Percentiles rank a stretch among this genome's conserved stretches.
Conservation (phyloP, 2,888 invertebrate genomes). For the Nemotelus nigrinus region DNA sequence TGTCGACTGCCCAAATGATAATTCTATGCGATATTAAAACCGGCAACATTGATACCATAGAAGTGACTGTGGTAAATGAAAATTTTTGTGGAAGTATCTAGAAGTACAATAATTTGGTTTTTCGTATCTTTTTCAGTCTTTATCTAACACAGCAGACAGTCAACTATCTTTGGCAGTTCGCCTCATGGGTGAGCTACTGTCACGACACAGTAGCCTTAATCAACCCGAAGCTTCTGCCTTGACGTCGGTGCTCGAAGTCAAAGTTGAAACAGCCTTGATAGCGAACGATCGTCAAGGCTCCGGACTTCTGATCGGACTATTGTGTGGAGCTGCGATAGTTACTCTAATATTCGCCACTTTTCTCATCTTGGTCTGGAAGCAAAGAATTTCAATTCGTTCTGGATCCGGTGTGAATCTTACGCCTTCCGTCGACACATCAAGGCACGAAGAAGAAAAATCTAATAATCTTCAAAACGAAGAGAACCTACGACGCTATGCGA, state of each 20-base stretch:
- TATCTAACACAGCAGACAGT: conserved; percentile 65
- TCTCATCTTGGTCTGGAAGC: conserved; percentile 69
- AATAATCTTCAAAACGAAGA: conserved; percentile 93
- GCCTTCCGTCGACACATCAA: conserved; percentile 70
- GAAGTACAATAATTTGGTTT: not conserved
- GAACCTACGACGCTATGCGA: conserved; percentile 83
- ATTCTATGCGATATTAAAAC: conserved; percentile 86
- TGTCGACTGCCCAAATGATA: conserved; percentile 73
- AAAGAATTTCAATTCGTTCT: conserved; percentile 67
- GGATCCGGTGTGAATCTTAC: conserved; percentile 68
- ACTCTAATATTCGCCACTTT: conserved; percentile 65
- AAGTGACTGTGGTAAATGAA: conserved; percentile 80
- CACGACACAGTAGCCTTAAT: conserved; percentile 64
- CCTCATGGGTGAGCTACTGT: conserved; percentile 72
- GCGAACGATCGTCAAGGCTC: conserved; percentile 60
- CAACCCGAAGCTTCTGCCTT: conserved; percentile 70
- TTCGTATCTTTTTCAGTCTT: conserved; percentile 64
- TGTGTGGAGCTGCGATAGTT: conserved; percentile 64
- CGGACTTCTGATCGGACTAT: conserved; percentile 64
- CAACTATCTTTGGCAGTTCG: conserved; percentile 69
- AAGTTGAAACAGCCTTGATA: conserved; percentile 75
- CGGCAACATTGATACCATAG: conserved; percentile 83
- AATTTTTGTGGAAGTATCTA: not conserved
- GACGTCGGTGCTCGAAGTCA: conserved; percentile 79
- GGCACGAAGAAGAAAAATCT: conserved; percentile 86